Base-by-base conservation (phyloP, 2,113 vertebrate genomes). In the Pitta sordida region DNA sequence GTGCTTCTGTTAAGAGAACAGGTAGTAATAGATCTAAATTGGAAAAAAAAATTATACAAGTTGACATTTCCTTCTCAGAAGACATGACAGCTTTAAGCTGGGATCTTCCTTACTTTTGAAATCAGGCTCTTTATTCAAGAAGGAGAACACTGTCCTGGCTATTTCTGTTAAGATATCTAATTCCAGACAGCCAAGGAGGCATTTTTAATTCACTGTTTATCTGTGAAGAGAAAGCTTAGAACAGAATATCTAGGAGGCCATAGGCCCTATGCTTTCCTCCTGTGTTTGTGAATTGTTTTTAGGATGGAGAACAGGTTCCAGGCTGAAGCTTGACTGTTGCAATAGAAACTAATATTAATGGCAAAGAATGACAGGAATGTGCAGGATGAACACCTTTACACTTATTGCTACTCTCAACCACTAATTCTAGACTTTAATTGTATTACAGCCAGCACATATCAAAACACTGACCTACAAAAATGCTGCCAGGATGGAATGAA, bases 401-500 rank as follows among this genome's bases (percentile, higher is more conserved):
- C 6, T 7, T 78, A 29, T 16, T 56, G 30, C 49, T 49, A 13
- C 56, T 48, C 36, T 19, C 34, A 26, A 49, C 8, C 15, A 46
- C 62, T 95, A 75, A 96, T 39, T 55, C 58, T 81, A 58, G 22
- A 2, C 27, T 93, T 83, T 44, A 18, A 79, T 77, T 87, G 44
- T 39, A 19, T 82, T 93, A 56, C 90, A 98, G 98, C 90, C 58
- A 96, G 81, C 63, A 93, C 56, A 51, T 97, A 96, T 36, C 91
- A 79, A 77, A 46, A 91, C 34, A 23, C 43, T 16, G 7, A 14
- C 15, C 65, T 95, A 37, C 93, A 24, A 21, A 96, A 87, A 58
- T 98, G 98, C 76, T 98, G 95, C 48, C 77, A 91, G 34, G 96
- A 96, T 32, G 96, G 96, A 75, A 96, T 96, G 96, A 95, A 55